A percentile compares a stretch with the other conserved stretches of the same genome.
Evolutionary conservation across 2,113 vertebrate genomes (phyloP).

Genomic region (Monopterus albus): DNA sequence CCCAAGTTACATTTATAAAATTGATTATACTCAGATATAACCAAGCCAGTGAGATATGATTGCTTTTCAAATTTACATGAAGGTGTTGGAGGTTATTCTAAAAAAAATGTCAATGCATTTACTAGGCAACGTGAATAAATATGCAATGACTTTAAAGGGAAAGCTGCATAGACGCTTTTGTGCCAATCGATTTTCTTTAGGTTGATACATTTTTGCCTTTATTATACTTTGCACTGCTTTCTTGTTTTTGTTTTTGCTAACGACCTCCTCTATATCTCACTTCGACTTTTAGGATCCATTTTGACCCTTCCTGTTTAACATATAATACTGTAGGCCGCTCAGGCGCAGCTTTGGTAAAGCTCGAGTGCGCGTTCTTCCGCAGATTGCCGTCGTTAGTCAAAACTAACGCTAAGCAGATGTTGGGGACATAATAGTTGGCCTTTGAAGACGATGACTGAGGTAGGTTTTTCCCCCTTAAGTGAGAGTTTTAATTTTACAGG

Average conservation of each 20-base stretch:
- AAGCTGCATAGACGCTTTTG: background rate
- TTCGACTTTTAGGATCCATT: background rate
- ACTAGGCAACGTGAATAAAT: background rate
- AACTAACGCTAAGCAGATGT: background rate
- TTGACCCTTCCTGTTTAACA: conserved; percentile 25
- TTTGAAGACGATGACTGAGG: conserved; percentile 5
- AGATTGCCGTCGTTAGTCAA: background rate
- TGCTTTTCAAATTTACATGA: no score
- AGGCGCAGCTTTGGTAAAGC: no score
- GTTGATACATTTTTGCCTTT: no score
- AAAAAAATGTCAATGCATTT: no score
- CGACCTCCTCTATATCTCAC: background rate
- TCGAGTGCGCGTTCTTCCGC: no score
- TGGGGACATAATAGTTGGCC: background rate
- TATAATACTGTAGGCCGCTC: conserved; percentile 43
- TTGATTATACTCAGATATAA: background rate
- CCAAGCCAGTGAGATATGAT: no score
- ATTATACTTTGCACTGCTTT: no score
- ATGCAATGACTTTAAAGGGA: background rate
- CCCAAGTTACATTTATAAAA: conserved; percentile 8
- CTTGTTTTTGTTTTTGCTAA: background rate
- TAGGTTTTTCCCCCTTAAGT: background rate
- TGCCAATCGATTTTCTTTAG: background rate
- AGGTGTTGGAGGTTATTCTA: background rate
- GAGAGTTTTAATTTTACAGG: background rate